Percentiles rank a stretch among this genome's conserved stretches.
These are phyloP conservation scores for Numenius arquata DNA, from an alignment of 2,113 vertebrate species.

Conservation along the genomic window DNA sequence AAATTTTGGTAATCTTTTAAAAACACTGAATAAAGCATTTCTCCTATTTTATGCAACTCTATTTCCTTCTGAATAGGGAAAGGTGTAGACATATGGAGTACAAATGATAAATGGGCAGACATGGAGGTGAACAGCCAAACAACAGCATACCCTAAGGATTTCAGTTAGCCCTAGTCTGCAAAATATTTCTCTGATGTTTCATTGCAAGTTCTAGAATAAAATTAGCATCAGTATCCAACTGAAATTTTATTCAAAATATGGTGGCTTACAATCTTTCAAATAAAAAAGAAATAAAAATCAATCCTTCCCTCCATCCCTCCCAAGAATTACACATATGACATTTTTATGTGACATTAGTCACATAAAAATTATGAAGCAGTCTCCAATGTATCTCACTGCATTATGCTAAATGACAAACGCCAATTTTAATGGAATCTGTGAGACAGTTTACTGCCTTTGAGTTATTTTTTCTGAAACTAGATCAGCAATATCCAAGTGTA, in stretches of 20 bases:
- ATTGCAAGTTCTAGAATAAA: neutral
- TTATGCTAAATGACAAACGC: neutral
- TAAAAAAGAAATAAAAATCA: neutral
- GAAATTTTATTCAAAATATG: neutral
- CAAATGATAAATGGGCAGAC: neutral
- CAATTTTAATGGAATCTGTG: neutral
- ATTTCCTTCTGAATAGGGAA: neutral
- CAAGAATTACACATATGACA: neutral
- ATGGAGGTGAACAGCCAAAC: neutral
- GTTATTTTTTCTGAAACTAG: neutral
- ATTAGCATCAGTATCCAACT: neutral
- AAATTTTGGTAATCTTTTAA: neutral
- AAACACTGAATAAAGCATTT: neutral
- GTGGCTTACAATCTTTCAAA: neutral
- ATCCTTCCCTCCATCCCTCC: neutral
- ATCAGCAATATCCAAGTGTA: neutral
- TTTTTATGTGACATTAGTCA: neutral
- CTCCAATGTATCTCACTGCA: neutral
- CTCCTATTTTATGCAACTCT: neutral
- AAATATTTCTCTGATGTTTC: neutral
- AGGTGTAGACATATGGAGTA: neutral
- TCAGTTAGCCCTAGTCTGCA: neutral
- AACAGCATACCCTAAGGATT: neutral
- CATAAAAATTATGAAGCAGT: neutral
- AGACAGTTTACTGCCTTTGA: neutral